Evolutionary conservation across 2,113 vertebrate genomes (phyloP).

Genomic region (Murina feae): DNA sequence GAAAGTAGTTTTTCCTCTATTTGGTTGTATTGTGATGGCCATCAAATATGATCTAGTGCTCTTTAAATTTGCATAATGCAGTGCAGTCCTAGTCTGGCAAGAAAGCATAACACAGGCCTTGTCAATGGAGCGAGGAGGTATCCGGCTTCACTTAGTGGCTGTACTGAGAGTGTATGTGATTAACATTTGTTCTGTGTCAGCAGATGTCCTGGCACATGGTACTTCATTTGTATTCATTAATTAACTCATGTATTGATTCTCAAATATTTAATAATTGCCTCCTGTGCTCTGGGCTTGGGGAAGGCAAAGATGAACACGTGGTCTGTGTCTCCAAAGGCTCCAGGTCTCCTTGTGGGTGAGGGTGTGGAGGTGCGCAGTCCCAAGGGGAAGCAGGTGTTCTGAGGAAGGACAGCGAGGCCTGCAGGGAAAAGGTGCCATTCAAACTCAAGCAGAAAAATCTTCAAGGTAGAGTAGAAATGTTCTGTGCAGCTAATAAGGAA

Average conservation of each 20-base stretch:
- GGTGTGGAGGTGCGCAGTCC: too few species aligned
- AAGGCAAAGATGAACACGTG: not conserved
- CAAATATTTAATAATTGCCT: conserved; percentile 24
- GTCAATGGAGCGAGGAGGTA: not conserved
- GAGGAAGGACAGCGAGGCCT: not conserved
- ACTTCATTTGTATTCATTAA: conserved; percentile 55
- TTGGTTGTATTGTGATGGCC: not conserved
- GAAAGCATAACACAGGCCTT: not conserved
- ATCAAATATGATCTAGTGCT: not conserved
- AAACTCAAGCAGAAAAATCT: not conserved
- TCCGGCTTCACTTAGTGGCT: not conserved
- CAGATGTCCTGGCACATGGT: conserved; percentile 47
- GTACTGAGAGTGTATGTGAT: conserved; percentile 18
- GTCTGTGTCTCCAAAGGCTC: not conserved
- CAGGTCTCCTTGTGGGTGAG: not conserved
- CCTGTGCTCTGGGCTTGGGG: not conserved
- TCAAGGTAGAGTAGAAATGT: not conserved
- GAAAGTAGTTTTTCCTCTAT: not conserved
- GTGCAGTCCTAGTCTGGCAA: not conserved
- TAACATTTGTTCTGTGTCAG: conserved; percentile 36
- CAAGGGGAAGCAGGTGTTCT: not conserved
- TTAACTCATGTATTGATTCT: conserved; percentile 45
- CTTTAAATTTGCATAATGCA: not conserved
- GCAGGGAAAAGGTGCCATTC: not conserved
- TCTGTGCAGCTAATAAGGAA: not conserved